phyloP scores from a whole-genome alignment of 1,140 invertebrate species.

The Drosophila auraria region DNA sequence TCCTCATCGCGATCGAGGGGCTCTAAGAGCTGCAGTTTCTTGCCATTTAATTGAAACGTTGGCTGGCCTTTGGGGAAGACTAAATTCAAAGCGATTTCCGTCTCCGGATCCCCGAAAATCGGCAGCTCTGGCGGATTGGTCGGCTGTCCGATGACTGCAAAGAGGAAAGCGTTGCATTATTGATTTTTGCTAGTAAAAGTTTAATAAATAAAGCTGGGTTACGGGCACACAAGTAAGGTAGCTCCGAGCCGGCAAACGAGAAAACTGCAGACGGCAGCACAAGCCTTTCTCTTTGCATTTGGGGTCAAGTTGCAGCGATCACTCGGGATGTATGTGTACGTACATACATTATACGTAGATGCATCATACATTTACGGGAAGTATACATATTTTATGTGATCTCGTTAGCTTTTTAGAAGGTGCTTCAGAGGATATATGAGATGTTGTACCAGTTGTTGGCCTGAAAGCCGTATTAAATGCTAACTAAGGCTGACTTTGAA shows the following conservation, averaged over 20 bases:
- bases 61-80: slow-evolving; percentile 91
- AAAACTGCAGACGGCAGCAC: slow-evolving; percentile 26
- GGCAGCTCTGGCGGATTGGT: slow-evolving; percentile 92
- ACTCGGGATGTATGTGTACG: slow-evolving; percentile 13
- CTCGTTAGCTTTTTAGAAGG: slow-evolving; percentile 9
- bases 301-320: slow-evolving; percentile 46
- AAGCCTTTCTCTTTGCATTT: slow-evolving; percentile 66
- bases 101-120: slow-evolving; percentile 92
- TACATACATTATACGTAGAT: slow-evolving; percentile 35
- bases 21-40: slow-evolving; percentile 91
- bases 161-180: slow-evolving; percentile 20
- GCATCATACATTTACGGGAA: slow-evolving; percentile 15
- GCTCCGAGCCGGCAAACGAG: slow-evolving; percentile 10
- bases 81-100: slow-evolving; percentile 92
- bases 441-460: not conserved
- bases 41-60: slow-evolving; percentile 93
- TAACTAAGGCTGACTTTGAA: too few relatives aligned
- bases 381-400: slow-evolving; percentile 14
- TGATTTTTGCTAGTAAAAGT: slow-evolving; percentile 29
- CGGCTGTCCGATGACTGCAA: slow-evolving; percentile 91
- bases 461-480: not conserved
- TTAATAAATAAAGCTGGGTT: slow-evolving; percentile 36
- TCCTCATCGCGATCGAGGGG: slow-evolving; percentile 94
- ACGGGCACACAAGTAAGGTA: slow-evolving; percentile 20
- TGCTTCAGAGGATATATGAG: not conserved